Conservation (phyloP, 2,113 vertebrate genomes). For the Aegotheles bennettii region DNA sequence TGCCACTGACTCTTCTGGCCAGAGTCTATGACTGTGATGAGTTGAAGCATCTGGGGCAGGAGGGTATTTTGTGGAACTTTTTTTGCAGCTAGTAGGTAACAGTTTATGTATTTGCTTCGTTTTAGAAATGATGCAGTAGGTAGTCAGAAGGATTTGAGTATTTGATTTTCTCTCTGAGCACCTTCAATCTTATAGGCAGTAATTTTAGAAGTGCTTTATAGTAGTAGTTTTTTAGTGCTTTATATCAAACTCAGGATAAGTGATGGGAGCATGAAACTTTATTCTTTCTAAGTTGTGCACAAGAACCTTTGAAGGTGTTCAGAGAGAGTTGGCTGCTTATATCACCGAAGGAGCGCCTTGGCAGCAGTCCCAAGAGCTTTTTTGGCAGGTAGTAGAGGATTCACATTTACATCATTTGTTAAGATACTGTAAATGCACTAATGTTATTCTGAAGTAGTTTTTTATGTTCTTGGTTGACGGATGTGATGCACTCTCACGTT, state of each 20-base stretch:
- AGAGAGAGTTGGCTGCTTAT: neutral
- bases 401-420: neutral
- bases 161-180: neutral
- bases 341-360: neutral
- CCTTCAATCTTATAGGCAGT: neutral
- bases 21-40: slow-evolving; percentile 54
- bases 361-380: neutral
- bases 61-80: neutral
- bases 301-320: neutral
- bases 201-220: neutral
- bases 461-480: neutral
- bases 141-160: neutral
- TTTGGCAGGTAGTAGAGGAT: neutral
- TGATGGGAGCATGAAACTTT: neutral
- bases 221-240: too few species aligned
- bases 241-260: neutral
- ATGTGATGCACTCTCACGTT: neutral
- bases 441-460: neutral
- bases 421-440: neutral
- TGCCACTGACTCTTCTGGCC: neutral
- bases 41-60: slow-evolving; percentile 5
- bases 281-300: neutral
- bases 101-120: neutral
- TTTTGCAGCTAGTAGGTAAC: slow-evolving; percentile 51
- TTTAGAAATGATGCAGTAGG: neutral